Conservation (phyloP, 2,113 vertebrate genomes). For the Notarius lentiginosus region DNA sequence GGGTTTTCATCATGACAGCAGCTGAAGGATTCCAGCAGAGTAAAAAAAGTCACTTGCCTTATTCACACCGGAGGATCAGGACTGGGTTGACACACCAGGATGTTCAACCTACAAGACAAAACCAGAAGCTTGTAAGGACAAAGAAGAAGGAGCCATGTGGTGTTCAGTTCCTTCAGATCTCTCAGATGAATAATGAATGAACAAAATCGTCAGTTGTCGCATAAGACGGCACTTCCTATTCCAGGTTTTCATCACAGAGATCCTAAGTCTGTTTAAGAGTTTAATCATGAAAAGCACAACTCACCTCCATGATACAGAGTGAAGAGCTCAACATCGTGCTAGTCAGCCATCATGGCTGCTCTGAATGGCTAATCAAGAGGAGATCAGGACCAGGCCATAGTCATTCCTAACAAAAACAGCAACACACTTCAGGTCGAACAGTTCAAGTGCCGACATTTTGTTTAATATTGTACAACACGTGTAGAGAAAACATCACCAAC, state of each 20-base stretch:
- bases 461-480: not conserved
- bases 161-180: constrained; percentile 55
- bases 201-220: constrained; percentile 86
- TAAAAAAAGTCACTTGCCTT: not conserved
- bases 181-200: constrained; percentile 22
- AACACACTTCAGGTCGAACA: not conserved
- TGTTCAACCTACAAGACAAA: not conserved
- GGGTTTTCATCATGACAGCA: constrained; percentile 50
- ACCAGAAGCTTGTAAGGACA: not conserved
- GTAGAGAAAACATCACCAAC: not conserved
- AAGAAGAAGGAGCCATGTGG: not conserved
- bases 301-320: not conserved
- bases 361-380: not conserved
- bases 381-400: not conserved
- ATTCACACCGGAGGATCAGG: too few relatives aligned
- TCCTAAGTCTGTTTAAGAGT: not conserved
- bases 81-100: not conserved
- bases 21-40: too few relatives aligned
- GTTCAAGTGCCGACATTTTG: not conserved
- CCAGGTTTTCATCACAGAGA: constrained; percentile 80
- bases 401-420: not conserved
- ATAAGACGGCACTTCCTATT: constrained; percentile 97
- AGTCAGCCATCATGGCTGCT: not conserved
- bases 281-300: too few relatives aligned
- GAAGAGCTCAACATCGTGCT: not conserved